Evolutionary conservation across 2,888 invertebrate species (phyloP), one percentile per base, ranked within the genome.

Genomic region (Eilema griseolum): DNA sequence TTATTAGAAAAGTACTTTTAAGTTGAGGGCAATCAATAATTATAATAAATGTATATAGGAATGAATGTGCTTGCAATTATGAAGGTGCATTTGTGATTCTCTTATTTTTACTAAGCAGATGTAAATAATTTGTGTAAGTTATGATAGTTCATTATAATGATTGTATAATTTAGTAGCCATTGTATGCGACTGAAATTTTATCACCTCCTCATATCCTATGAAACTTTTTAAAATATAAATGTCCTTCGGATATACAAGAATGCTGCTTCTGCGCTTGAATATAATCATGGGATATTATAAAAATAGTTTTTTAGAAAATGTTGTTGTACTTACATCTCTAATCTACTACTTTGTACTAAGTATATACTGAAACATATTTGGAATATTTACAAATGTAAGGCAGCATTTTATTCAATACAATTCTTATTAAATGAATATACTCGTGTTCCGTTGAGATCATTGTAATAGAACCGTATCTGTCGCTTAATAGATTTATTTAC

Each of bases 101-200:
- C 85, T 87, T 92, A 87, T 77, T 84, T 88, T 91, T 80, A 86
- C 70, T 86, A 88, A 89, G 86, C 90, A 81, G 86, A 85, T 95
- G 94, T 95, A 95, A 92, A 94, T 94, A 95, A 88, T 92, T 92
- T 92, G 78, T 88, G 87, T 94, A 93, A 93, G 93, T 92, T 92
- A 90, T 85, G 79, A 84, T 92, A 90, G 87, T 88, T 86, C 77
- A 84, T 88, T 89, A 88, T 86, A 83, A 86, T 86, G 85, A 86
- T 84, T 82, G 77, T 85, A 86, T 89, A 86, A 87, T 91, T 93
- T 91, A 81, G 86, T 88, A 90, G 86, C 83, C 88, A 87, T 89
- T 85, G 78, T 86, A 89, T 83, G 89, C 87, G 91, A 93, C 92
- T 93, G 92, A 92, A 88, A 85, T 78, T 81, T 82, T 82, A 85